Base-by-base conservation (phyloP, 2,888 invertebrate genomes). In the Arenicola marina region DNA sequence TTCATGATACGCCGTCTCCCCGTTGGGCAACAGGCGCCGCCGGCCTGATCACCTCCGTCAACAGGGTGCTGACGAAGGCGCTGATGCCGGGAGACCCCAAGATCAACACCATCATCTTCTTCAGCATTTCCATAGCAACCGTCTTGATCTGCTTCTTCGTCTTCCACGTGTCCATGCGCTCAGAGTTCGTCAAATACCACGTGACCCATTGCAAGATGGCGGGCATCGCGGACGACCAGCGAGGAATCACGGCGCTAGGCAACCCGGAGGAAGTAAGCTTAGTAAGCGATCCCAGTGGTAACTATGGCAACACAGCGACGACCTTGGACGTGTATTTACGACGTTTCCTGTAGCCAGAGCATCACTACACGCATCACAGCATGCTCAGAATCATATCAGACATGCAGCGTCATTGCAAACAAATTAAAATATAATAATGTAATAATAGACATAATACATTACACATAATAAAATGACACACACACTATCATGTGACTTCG, bases 81-180 rank as follows among this genome's bases (percentile, higher is more conserved):
- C 83, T 91, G 48, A 87, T 93, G 63, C 86, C 89, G 61, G 90
- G 92, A 75, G 90, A 92, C 59, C 45, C 55, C 4, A 88, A 89
- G 44, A 87, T 90, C 43, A 94, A 92, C 78, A 95, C 94, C 0
- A 89, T 92, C 66, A 89, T 92, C 82, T 95, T 95, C 85, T 95
- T 95, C 84, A 86, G 89, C 44, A 87, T 92, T 61, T 93, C 93
- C 46, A 90, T 92, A 59, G 84, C 89, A 45, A 89, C 92, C 32
- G 89, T 95, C 26, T 86, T 89, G 28, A 85, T 89, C 32, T 94
- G 94, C 76, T 92, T 91, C 72, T 86, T 90, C 70, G 85, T 92
- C 69, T 92, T 94, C 78, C 88, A 91, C 78, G 84, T 90, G 51
- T 89, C 92, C 70, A 88, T 91, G 78, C 87, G 89, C 64, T 90